Evolutionary conservation across 2,797 vertebrate species (phyloP), one percentile per base, ranked within the genome.

Genomic region (Pteropus rufus): DNA sequence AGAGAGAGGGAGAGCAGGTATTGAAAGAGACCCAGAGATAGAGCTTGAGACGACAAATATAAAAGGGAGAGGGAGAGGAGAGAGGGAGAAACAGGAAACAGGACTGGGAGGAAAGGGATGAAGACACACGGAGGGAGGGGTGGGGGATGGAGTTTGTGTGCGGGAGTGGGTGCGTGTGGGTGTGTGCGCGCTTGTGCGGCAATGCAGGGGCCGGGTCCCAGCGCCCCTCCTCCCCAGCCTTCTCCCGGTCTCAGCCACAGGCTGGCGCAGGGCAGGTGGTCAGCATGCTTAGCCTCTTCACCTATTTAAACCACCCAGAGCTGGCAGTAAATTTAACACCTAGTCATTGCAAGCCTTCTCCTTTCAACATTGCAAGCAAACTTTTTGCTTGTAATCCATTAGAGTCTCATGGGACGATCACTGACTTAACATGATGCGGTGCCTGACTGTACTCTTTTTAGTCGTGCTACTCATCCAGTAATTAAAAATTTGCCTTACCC

Each of bases 121-220:
- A 64, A 34, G 29, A 31, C 41, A 29, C 8, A 10, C 0, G 5
- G 69, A 72, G 31, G 34, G n/a, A 36, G 8, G 70, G 34, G n/a
- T 21, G 8, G 70, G 26, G 44, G 46, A 49, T 9, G 41, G 72
- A 31, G 44, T 26, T n/a, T 5, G 72, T 11, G 16, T 16, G 5
- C 29, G 0, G 15, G 70, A 3, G 41, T 18, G 39, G 9, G 10
- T 69, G 65, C 31, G 64, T 8, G 12, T 26, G 70, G 4, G 7
- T 16, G 14, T 9, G 41, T 46, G 26, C 1, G 7, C 2, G 9
- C 16, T 3, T 9, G 14, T 8, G 9, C 18, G 16, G 16, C 14
- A 49, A 21, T 29, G 44, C 15, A 19, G 29, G 41, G 72, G 26
- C 70, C 6, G 70, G 29, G 29, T 21, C 69, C 69, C 24, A 26